Percentiles rank a stretch among this genome's conserved stretches.
phyloP scores from a whole-genome alignment of 2,888 invertebrate genomes.

The Gisinianus flammeolus region DNA sequence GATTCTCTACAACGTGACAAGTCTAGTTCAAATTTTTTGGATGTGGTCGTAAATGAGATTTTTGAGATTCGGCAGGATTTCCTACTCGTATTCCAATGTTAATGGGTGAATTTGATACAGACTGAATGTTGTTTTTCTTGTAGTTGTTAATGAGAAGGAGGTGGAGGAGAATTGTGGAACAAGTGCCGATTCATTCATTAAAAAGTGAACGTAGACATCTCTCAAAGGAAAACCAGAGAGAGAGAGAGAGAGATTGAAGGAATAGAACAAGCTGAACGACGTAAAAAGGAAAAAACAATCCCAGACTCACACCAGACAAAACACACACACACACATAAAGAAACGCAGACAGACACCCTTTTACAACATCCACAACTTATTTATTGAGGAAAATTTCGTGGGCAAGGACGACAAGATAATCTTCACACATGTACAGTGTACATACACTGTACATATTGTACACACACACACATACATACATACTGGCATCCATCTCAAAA shows the following conservation, averaged over 20 bases:
- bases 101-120: not conserved
- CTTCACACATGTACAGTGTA: not conserved
- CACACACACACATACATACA: not conserved
- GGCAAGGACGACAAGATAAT: not conserved
- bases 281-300: not conserved
- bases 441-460: not conserved
- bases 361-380: not conserved
- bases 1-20: too few species aligned
- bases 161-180: not conserved
- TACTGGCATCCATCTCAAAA: too few species aligned
- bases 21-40: too few species aligned
- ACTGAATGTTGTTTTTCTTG: not conserved
- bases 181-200: not conserved
- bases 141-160: not conserved
- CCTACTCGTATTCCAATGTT: too few species aligned
- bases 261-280: not conserved
- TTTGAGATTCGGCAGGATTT: too few species aligned
- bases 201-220: not conserved
- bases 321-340: not conserved
- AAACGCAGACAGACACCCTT: not conserved
- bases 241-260: too few species aligned
- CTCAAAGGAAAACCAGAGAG: too few species aligned
- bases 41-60: too few species aligned
- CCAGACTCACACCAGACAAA: not conserved
- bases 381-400: slow-evolving; percentile 5